A percentile compares a stretch with the other conserved stretches of the same genome.
phyloP scores from a whole-genome alignment of 2,113 vertebrate genomes.

The Sapayoa aenigma region DNA sequence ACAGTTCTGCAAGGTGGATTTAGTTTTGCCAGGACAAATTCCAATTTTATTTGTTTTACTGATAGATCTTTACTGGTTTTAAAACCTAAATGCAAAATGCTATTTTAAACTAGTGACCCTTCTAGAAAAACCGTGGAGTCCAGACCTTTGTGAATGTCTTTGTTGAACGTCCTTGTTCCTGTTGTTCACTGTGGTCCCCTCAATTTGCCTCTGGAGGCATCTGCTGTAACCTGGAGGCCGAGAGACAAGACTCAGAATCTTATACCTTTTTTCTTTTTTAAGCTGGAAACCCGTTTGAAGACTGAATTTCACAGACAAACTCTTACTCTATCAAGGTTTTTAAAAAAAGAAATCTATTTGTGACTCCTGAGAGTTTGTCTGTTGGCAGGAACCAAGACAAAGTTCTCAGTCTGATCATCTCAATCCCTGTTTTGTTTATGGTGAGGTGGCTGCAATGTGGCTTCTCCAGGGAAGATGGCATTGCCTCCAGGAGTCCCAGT shows the following conservation, averaged over 20 bases:
- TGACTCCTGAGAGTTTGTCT: background rate
- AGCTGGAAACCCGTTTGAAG: background rate
- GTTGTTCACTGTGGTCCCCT: background rate
- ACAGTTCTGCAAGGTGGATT: background rate
- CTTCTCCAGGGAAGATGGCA: background rate
- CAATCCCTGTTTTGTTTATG: background rate
- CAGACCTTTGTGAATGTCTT: background rate
- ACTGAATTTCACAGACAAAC: background rate
- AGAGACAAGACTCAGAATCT: background rate
- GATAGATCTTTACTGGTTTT: background rate
- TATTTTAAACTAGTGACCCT: background rate
- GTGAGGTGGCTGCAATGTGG: background rate
- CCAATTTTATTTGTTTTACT: background rate
- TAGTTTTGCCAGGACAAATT: background rate
- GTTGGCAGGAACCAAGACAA: background rate
- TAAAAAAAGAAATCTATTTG: background rate
- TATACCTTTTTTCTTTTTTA: background rate
- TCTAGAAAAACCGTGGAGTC: background rate
- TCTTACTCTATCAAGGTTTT: background rate
- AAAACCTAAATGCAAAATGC: background rate
- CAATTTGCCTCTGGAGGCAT: background rate
- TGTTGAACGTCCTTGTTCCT: background rate
- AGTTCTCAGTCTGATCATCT: background rate
- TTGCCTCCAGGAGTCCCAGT: constrained; percentile 27
- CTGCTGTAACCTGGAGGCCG: background rate